Conservation (phyloP, 35 echinoderm and acorn worm species). For the Chiridota heheva region DNA sequence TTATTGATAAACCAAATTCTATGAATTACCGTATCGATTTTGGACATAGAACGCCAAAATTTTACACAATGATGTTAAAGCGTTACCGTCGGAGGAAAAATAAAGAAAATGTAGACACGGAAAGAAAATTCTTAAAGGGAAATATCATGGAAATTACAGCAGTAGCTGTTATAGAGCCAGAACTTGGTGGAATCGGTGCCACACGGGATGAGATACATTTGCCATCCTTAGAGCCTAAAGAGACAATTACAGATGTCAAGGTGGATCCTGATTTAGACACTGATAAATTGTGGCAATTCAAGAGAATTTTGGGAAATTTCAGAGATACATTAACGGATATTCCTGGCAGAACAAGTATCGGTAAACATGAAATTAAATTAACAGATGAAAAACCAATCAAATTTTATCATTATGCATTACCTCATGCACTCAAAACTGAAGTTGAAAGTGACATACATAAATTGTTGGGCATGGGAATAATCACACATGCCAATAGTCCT, state of each 20-base stretch:
- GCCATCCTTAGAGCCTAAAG: neutral
- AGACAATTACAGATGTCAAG: slow-evolving; percentile 11
- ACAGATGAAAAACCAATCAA: slow-evolving; percentile 3
- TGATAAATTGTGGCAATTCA: neutral
- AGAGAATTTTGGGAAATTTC: slow-evolving; percentile 12
- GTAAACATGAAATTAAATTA: slow-evolving; percentile 34
- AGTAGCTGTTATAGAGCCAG: too few species aligned
- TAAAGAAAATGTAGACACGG: too few species aligned
- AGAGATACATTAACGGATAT: slow-evolving; percentile 36
- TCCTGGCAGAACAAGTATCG: slow-evolving; percentile 28
- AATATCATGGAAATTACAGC: too few species aligned
- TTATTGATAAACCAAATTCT: slow-evolving; percentile 8
- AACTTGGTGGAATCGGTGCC: too few species aligned
- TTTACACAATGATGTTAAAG: slow-evolving; percentile 14
- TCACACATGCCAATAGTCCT: slow-evolving; percentile 7
- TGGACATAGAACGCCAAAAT: neutral
- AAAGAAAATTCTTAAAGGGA: too few species aligned
- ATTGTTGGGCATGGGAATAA: neutral
- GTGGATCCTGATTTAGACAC: neutral
- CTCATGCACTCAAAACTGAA: slow-evolving; percentile 10
- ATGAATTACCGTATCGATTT: neutral
- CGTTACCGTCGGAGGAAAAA: slow-evolving; percentile 13
- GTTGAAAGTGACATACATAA: neutral
- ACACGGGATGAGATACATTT: slow-evolving; percentile 22
- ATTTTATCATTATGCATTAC: slow-evolving; percentile 30